Base-by-base conservation (phyloP, 2,797 vertebrate species). In the Chrysolophus pictus region DNA sequence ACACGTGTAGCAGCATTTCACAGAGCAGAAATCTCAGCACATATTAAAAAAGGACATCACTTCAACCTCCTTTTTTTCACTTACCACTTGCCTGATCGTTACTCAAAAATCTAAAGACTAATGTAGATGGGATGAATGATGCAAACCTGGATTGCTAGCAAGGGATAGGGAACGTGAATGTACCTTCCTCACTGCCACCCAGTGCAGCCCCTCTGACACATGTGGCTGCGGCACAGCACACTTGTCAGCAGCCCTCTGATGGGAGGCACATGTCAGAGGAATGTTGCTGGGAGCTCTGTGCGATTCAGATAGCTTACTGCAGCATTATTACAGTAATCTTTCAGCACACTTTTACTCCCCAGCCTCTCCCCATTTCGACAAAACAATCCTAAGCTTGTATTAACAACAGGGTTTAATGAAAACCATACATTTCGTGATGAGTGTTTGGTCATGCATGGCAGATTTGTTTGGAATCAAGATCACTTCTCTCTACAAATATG, bases 381-480 rank as follows among this genome's bases (percentile, higher is more conserved):
- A 82, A 95, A 96, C 82, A 87, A 76, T 72, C 93, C 90, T 95
- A 91, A 96, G 90, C 78, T 87, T 79, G 71, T 96, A 96, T 97
- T 97, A 97, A 94, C 84, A 90, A 95, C n/a, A 12, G 84, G 91
- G 88, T 95, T 97, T 96, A 97, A 97, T 97, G 96, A 97, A 98
- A 97, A 96, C 93, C 92, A 97, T 97, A 93, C 91, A 97, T 97
- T 95, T 96, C 79, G 44, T 87, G 96, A 95, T 67, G 95, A 88
- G 93, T 73, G 86, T 92, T 95, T 97, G 96, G 95, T 94, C 96
- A 96, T 72, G 95, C 93, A 94, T 92, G 92, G 94, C 95, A 96
- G 94, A 96, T 97, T 95, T 97, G 97, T 97, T 97, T 97, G 95
- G 93, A 97, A 96, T 94, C 90, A 47, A 84, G 96, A 96, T 94